phyloP scores from a whole-genome alignment of 2,113 vertebrate species.

The Mesitornis unicolor region DNA sequence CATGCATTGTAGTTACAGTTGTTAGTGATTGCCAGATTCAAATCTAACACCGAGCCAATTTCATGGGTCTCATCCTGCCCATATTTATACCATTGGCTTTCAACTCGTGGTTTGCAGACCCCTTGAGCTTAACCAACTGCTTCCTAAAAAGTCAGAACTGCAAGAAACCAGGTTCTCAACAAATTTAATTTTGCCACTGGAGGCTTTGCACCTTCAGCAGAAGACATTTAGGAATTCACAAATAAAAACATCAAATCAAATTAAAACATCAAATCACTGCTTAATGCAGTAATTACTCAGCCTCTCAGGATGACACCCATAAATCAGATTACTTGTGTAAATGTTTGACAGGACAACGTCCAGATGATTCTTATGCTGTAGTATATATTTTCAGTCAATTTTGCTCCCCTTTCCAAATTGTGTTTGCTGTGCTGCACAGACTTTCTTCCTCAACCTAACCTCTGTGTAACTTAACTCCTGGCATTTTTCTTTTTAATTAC shows the following conservation, averaged over 20 bases:
- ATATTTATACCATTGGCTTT: neutral
- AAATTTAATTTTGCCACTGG: neutral
- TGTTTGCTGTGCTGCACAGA: neutral
- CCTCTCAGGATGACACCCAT: neutral
- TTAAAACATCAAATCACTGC: neutral
- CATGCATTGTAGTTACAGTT: neutral
- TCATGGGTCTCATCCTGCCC: neutral
- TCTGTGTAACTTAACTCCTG: neutral
- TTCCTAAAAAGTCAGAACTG: neutral
- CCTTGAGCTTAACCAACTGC: neutral
- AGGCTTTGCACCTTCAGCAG: neutral
- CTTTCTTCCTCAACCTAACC: conserved; percentile 3
- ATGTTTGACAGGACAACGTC: conserved; percentile 39
- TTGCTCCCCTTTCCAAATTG: neutral
- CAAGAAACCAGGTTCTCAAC: neutral
- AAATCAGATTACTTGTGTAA: neutral
- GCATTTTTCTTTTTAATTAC: neutral
- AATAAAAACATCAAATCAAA: neutral
- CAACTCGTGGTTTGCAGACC: neutral
- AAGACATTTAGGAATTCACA: neutral
- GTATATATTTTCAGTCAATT: neutral
- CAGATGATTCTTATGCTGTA: neutral
- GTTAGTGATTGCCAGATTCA: neutral
- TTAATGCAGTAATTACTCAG: neutral
- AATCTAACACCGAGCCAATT: neutral